Conservation (phyloP, 1,140 invertebrate species). For the Atta texana region DNA sequence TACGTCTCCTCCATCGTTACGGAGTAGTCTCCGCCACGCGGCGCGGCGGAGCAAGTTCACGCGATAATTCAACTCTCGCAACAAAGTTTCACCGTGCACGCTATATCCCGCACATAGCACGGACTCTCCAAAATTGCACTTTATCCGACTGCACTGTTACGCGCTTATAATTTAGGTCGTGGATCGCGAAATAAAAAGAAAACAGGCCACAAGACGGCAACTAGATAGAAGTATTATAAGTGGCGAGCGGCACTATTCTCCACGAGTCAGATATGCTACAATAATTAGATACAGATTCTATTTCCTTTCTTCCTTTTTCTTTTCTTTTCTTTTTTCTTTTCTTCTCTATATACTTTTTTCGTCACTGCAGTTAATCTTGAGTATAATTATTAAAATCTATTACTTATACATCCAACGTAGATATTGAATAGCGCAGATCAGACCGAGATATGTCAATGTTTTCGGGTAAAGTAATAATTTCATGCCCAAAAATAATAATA, state of each 20-base stretch:
- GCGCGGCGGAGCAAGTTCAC: constrained; percentile 34
- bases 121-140: constrained; percentile 57
- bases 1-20: constrained; percentile 55
- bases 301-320: constrained; percentile 9
- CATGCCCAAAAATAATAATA: not conserved
- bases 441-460: constrained; percentile 5
- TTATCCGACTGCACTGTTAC: constrained; percentile 39
- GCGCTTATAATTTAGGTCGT: constrained; percentile 66
- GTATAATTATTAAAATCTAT: constrained; percentile 81
- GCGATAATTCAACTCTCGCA: constrained; percentile 67
- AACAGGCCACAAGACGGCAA: not conserved
- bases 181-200: constrained; percentile 38
- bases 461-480: constrained; percentile 29
- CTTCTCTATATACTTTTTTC: constrained; percentile 40
- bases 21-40: constrained; percentile 14
- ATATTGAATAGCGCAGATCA: constrained; percentile 47
- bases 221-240: constrained; percentile 55
- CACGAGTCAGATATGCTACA: constrained; percentile 72
- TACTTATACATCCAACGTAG: constrained; percentile 69
- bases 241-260: constrained; percentile 43
- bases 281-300: constrained; percentile 73
- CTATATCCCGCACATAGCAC: not conserved
- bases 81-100: constrained; percentile 59
- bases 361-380: constrained; percentile 69
- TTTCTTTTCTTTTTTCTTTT: constrained; percentile 13